These are phyloP conservation scores for Tinamus major DNA, from an alignment of 2,797 vertebrate genomes.

Conservation along the genomic window DNA sequence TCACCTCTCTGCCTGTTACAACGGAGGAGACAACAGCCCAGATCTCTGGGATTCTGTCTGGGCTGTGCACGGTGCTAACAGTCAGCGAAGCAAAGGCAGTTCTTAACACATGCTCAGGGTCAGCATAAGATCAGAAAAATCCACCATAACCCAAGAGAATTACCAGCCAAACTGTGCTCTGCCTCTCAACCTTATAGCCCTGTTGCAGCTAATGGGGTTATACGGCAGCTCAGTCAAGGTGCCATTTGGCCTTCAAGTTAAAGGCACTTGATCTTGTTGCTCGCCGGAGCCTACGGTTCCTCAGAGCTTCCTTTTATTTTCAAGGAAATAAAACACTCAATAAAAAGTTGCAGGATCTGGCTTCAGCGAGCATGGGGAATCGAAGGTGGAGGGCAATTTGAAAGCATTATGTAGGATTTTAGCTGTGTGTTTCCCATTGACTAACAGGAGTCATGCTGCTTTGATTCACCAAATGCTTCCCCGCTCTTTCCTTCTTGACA, in stretches of 20 bases:
- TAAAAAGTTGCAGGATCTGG: not conserved
- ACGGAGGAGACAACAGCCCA: not conserved
- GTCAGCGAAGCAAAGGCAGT: not conserved
- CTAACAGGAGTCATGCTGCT: constrained; percentile 35
- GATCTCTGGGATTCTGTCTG: not conserved
- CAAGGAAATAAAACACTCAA: not conserved
- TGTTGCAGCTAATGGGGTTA: not conserved
- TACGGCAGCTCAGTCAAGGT: not conserved
- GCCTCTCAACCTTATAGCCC: not conserved
- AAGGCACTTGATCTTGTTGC: not conserved
- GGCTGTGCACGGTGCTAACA: not conserved
- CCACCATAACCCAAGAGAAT: not conserved
- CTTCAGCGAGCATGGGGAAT: not conserved
- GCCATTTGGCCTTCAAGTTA: not conserved
- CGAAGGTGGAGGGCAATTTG: not conserved
- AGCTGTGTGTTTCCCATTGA: constrained; percentile 25
- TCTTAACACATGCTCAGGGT: not conserved
- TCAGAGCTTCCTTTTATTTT: not conserved
- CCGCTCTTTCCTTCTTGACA: not conserved
- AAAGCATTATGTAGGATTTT: constrained; percentile 49
- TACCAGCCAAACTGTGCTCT: not conserved
- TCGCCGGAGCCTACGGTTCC: not conserved
- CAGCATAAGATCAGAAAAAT: not conserved
- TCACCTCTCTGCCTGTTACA: not conserved
- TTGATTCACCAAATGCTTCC: constrained; percentile 33